Conservation (phyloP, 2,888 invertebrate species). For the Lampropteryx suffumata region DNA sequence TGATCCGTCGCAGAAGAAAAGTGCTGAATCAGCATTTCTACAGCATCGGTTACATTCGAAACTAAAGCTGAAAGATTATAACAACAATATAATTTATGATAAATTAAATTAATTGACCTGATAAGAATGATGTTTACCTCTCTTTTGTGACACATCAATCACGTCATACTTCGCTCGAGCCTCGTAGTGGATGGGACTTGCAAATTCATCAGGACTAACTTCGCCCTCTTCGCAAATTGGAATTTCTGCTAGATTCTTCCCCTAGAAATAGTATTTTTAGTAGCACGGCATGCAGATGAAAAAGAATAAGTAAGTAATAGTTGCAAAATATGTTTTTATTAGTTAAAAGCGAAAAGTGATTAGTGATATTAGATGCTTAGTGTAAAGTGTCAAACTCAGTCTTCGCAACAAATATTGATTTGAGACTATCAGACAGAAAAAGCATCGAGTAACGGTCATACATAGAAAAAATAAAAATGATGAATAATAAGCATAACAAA, state of each 20-base stretch:
- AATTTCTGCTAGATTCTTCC: slow-evolving; percentile 83
- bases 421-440: slow-evolving; percentile 4
- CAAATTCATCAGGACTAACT: slow-evolving; percentile 83
- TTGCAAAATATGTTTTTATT: background rate
- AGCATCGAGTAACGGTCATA: slow-evolving; percentile 22
- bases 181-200: slow-evolving; percentile 75
- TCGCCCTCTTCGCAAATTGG: slow-evolving; percentile 86
- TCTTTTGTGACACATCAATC: slow-evolving; percentile 84
- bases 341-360: background rate
- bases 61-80: slow-evolving; percentile 84
- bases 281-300: slow-evolving; percentile 32
- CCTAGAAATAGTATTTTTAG: slow-evolving; percentile 56
- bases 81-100: background rate
- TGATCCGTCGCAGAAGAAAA: slow-evolving; percentile 86
- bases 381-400: background rate
- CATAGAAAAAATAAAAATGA: slow-evolving; percentile 29
- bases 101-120: background rate
- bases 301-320: slow-evolving; percentile 24
- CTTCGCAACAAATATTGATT: slow-evolving; percentile 3
- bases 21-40: slow-evolving; percentile 88
- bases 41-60: slow-evolving; percentile 88
- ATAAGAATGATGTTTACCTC: slow-evolving; percentile 58
- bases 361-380: background rate
- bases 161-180: slow-evolving; percentile 73
- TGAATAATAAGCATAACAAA: slow-evolving; percentile 27